Evolutionary conservation across 2,113 vertebrate species (phyloP).

Genomic region (Gracilinanus agilis): DNA sequence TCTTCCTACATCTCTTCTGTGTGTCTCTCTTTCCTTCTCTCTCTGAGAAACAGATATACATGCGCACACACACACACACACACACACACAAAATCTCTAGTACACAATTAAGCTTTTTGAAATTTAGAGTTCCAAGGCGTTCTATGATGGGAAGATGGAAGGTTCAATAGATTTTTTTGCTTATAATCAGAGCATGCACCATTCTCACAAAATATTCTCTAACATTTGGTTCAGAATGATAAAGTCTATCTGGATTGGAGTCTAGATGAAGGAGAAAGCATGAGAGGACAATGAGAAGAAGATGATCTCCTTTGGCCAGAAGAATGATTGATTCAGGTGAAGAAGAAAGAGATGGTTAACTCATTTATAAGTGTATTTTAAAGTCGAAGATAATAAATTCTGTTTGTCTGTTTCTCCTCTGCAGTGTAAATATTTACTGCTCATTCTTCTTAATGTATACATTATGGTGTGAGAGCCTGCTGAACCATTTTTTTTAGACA

Average conservation of each 20-base stretch:
- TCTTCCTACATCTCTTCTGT: neutral
- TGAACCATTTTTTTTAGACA: no score
- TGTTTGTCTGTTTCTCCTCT: conserved; percentile 7
- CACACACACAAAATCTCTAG: neutral
- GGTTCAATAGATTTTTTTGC: neutral
- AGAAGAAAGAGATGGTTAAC: neutral
- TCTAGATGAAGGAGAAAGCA: neutral
- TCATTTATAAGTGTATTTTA: conserved; percentile 7
- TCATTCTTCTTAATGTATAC: neutral
- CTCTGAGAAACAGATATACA: neutral
- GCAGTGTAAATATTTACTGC: neutral
- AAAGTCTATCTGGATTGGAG: neutral
- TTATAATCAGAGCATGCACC: conserved; percentile 8
- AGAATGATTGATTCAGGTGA: neutral
- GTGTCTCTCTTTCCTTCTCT: neutral
- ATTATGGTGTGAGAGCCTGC: neutral
- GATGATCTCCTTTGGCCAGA: neutral
- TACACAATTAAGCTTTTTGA: neutral
- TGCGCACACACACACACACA: neutral
- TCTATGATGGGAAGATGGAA: neutral
- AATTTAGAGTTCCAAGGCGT: neutral
- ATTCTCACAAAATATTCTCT: neutral
- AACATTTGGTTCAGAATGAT: neutral
- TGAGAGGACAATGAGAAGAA: neutral
- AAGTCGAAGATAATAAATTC: neutral